Percentiles rank a stretch among this genome's conserved stretches.
phyloP scores from a whole-genome alignment of 2,888 invertebrate genomes.

The Hoplodrina blanda region DNA sequence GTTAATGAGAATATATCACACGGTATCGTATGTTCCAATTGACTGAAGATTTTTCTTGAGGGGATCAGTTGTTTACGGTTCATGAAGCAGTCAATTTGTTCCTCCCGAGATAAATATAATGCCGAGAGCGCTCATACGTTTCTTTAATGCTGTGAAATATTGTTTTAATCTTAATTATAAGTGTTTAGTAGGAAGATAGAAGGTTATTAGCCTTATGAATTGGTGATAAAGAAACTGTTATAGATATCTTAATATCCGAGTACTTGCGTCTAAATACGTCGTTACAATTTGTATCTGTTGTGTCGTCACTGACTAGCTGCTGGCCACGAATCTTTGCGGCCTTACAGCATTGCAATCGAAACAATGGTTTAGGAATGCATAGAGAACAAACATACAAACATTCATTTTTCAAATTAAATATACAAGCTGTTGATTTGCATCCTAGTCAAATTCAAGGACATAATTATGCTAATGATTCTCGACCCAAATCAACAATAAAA shows the following conservation, averaged over 20 bases:
- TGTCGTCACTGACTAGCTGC: no score
- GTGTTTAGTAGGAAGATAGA: background rate
- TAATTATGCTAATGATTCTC: no score
- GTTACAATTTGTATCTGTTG: no score
- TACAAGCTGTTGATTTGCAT: no score
- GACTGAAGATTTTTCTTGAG: slow-evolving; percentile 79
- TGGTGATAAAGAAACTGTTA: background rate
- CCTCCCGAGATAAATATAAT: slow-evolving; percentile 61
- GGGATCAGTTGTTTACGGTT: slow-evolving; percentile 82
- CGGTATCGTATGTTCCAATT: slow-evolving; percentile 81
- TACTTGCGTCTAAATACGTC: no score
- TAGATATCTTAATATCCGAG: background rate
- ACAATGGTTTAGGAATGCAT: no score
- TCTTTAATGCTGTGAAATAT: slow-evolving; percentile 54
- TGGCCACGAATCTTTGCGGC: no score
- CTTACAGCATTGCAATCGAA: no score
- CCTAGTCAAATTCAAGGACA: no score
- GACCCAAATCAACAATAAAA: no score
- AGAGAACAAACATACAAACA: no score
- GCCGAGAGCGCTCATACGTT: slow-evolving; percentile 51
- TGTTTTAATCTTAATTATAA: slow-evolving; percentile 39
- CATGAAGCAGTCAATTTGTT: slow-evolving; percentile 77
- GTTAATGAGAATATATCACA: slow-evolving; percentile 63
- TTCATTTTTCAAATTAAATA: no score
- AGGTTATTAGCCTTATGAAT: background rate